Percentiles rank a stretch among this genome's conserved stretches.
Evolutionary conservation across 2,797 vertebrate genomes (phyloP).

Genomic region (Sternotherus odoratus): DNA sequence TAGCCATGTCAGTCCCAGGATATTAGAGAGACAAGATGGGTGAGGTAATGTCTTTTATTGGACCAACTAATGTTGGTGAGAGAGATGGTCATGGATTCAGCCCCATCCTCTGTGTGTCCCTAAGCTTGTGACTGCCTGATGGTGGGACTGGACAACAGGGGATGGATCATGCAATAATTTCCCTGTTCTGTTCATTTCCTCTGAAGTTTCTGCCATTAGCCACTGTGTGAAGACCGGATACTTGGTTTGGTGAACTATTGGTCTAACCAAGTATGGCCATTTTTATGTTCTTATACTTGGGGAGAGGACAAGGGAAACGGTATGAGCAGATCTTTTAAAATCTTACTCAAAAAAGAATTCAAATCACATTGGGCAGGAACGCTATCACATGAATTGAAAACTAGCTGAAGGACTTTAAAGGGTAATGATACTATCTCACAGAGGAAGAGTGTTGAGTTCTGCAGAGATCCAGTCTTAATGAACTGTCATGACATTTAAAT

Average conservation of each 20-base stretch:
- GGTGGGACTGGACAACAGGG: not conserved
- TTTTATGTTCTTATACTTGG: not conserved
- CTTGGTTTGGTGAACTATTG: not conserved
- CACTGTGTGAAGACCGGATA: not conserved
- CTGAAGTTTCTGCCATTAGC: not conserved
- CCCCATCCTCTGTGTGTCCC: not conserved
- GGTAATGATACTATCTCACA: not conserved
- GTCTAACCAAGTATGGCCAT: not conserved
- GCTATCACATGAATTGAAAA: not conserved
- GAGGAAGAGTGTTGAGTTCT: not conserved
- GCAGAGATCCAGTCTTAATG: not conserved
- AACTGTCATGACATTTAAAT: not conserved
- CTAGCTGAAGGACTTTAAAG: not conserved
- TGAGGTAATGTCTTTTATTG: not conserved
- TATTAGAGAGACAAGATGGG: not conserved
- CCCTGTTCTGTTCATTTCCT: not conserved
- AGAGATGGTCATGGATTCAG: not conserved
- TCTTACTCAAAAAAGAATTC: not conserved
- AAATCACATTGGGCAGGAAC: not conserved
- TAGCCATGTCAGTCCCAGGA: not conserved
- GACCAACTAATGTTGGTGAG: not conserved
- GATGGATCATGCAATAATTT: not conserved
- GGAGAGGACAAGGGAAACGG: not conserved
- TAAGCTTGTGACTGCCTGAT: not conserved
- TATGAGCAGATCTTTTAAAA: not conserved